Percentiles rank a stretch among this genome's conserved stretches.
Conservation (phyloP, 2,888 invertebrate species). For the Anoncus sp. region DNA sequence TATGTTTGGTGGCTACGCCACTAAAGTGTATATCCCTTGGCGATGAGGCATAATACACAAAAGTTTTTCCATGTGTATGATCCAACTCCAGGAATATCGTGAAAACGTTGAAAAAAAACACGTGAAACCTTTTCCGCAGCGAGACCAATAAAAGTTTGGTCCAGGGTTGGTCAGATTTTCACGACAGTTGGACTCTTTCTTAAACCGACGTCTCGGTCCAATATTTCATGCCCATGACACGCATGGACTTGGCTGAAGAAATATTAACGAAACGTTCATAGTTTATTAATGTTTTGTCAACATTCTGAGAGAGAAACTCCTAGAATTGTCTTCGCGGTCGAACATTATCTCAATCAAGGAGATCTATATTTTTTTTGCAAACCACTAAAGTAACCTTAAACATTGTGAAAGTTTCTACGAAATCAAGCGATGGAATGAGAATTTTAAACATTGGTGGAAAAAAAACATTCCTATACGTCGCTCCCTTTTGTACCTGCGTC, state of each 20-base stretch:
- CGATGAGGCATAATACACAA: constrained; percentile 40
- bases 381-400: no score
- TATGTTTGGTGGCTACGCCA: constrained; percentile 26
- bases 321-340: no score
- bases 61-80: constrained; percentile 45
- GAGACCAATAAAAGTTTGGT: constrained; percentile 34
- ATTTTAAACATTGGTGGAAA: no score
- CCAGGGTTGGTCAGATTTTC: neutral
- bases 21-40: constrained; percentile 37
- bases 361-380: no score
- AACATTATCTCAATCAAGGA: no score
- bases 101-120: constrained; percentile 21
- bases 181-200: constrained; percentile 15
- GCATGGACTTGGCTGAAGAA: neutral
- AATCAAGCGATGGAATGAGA: no score
- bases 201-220: neutral
- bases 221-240: neutral
- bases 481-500: neutral
- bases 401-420: no score
- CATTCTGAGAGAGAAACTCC: no score
- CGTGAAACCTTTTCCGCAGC: neutral
- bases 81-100: constrained; percentile 30
- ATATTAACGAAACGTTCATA: neutral
- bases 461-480: neutral
- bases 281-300: neutral